Base-by-base conservation (phyloP, 2,113 vertebrate species). In the Ramphastos sulfuratus region DNA sequence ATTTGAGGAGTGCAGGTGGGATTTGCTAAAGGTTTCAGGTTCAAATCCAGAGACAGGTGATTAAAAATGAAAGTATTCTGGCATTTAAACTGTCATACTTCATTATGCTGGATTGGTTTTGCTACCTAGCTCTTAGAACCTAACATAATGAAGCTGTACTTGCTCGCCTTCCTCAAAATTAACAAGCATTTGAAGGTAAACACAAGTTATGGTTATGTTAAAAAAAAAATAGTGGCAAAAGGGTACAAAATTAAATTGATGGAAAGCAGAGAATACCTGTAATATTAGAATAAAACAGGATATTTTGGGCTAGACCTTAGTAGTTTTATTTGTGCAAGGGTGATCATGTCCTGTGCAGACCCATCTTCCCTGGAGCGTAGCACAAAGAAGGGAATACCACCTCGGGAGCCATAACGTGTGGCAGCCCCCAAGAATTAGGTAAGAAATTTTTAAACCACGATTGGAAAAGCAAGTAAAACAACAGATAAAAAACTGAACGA, bases 381-480 rank as follows among this genome's bases (percentile, higher is more conserved):
- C 56, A 37, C 25, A 46, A n/a, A 39, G 25, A 14, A 24, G 30
- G 0, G 19, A 42, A 13, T 12, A 18, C 24, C 37, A 54, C 28
- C 9, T 20, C 1, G 2, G 48, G 16, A 59, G 78, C 61, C 21
- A 3, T 1, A 7, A 14, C 2, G 3, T 10, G 24, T 12, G 6
- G 65, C 56, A 25, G 71, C 13, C 7, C 16, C 28, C 25, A 7
- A 10, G 55, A 63, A 28, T 12, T 12, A 46, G 28, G 6, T 1
- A 7, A 61, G 17, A 76, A 39, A 59, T 39, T 33, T 67, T 2
- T 56, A 61, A 65, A 42, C 25, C 46, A 6, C 2, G 25, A 65
- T 0, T 24, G 77, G 69, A 55, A 87, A 84, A 71, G 67, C 42
- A 44, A 72, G 66, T 52, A 74, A 76, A 95, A 82, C 60, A 73